A percentile compares a stretch with the other conserved stretches of the same genome.
Evolutionary conservation across 1,140 invertebrate species (phyloP).

Genomic region (Sitobion miscanthi): DNA sequence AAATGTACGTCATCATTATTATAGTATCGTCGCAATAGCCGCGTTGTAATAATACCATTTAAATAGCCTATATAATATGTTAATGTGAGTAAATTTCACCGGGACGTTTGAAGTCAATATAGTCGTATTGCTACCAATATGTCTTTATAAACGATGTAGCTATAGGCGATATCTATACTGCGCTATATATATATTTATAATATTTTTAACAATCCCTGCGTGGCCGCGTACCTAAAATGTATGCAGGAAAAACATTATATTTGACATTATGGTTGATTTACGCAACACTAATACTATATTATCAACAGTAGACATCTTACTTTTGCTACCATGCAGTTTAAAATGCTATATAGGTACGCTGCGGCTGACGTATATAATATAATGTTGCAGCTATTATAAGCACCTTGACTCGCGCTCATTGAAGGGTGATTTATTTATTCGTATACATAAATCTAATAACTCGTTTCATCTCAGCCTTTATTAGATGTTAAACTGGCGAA

Average conservation of each 20-base stretch:
- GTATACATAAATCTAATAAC: not conserved
- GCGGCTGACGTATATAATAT: not conserved
- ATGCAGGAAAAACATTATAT: not conserved
- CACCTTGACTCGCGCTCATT: not conserved
- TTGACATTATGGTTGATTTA: not conserved
- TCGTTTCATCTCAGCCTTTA: not conserved
- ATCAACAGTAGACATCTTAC: slow-evolving; percentile 14
- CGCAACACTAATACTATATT: not conserved
- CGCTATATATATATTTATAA: not conserved
- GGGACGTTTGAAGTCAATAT: no score
- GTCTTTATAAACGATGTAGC: no score
- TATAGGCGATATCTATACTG: no score
- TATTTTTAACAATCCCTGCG: not conserved
- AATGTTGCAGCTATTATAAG: not conserved
- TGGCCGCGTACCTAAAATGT: not conserved
- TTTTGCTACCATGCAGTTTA: not conserved
- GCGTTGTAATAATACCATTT: no score
- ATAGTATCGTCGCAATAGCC: no score
- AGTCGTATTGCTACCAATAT: no score
- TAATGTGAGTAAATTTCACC: no score
- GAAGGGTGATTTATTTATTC: slow-evolving; percentile 30
- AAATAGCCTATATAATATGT: no score
- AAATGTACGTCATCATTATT: no score
- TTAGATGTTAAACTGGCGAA: not conserved
- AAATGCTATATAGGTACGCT: not conserved